Conservation (phyloP, 2,113 vertebrate species). For the Campylorhamphus procurvoides region DNA sequence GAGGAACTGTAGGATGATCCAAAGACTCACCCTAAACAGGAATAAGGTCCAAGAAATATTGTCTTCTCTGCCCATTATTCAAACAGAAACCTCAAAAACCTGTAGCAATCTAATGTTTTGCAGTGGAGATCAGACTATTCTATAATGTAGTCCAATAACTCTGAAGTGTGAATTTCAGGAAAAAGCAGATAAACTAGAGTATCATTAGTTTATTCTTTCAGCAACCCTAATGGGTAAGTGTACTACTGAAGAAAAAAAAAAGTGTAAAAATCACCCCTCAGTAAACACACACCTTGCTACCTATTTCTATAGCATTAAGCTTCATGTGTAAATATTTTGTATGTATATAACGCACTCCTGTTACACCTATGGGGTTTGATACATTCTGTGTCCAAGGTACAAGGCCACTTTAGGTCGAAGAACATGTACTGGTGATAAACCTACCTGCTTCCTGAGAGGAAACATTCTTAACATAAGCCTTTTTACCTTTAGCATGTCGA, state of each 20-base stretch:
- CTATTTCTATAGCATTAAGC: neutral
- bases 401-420: neutral
- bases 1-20: neutral
- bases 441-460: neutral
- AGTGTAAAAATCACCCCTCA: neutral
- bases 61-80: neutral
- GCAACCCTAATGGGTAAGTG: neutral
- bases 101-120: neutral
- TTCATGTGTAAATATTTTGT: neutral
- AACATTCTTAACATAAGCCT: neutral
- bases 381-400: neutral
- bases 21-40: neutral
- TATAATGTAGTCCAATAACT: neutral
- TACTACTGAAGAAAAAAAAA: neutral
- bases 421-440: neutral
- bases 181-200: neutral
- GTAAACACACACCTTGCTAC: neutral
- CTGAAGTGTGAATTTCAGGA: neutral
- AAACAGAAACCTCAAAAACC: neutral
- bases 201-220: neutral
- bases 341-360: neutral
- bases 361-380: neutral
- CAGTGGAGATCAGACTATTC: neutral
- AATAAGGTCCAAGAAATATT: neutral
- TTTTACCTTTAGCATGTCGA: neutral